These are phyloP conservation scores for Perizoma affinitatum DNA, from an alignment of 2,888 invertebrate species.

Conservation along the genomic window DNA sequence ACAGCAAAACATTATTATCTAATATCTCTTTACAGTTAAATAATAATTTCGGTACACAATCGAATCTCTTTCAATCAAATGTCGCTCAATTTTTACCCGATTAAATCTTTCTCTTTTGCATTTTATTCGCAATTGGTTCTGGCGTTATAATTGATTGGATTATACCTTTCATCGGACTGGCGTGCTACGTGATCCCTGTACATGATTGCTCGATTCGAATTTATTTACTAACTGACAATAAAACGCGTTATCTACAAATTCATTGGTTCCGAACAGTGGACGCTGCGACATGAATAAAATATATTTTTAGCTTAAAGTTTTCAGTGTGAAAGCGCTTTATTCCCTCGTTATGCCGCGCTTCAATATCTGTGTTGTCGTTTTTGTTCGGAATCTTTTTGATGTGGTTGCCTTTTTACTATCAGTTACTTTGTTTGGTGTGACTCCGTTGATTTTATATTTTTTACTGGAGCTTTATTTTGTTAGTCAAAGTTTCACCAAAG, in stretches of 20 bases:
- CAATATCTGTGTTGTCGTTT: constrained; percentile 26
- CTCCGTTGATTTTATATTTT: too few relatives aligned
- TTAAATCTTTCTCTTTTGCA: constrained; percentile 66
- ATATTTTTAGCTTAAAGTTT: constrained; percentile 55
- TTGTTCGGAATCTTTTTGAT: constrained; percentile 21
- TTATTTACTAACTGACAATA: constrained; percentile 75
- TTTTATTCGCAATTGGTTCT: constrained; percentile 64
- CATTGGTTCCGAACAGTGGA: constrained; percentile 54
- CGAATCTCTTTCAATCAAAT: constrained; percentile 26
- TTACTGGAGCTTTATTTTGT: too few relatives aligned
- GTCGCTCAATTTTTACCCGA: constrained; percentile 36
- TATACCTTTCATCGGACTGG: constrained; percentile 69
- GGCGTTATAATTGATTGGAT: constrained; percentile 78
- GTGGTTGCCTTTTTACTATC: constrained; percentile 11
- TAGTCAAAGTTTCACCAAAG: too few relatives aligned
- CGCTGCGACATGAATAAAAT: constrained; percentile 61
- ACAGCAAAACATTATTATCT: too few relatives aligned
- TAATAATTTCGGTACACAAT: not conserved
- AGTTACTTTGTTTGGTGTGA: not conserved
- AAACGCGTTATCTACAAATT: constrained; percentile 70
- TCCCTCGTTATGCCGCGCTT: constrained; percentile 38
- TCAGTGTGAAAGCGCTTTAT: constrained; percentile 44
- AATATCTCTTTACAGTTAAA: too few relatives aligned
- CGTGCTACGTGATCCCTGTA: constrained; percentile 70
- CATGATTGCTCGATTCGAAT: constrained; percentile 70